phyloP scores from a whole-genome alignment of 2,888 invertebrate species.

The Alloscopus bannaensis region DNA sequence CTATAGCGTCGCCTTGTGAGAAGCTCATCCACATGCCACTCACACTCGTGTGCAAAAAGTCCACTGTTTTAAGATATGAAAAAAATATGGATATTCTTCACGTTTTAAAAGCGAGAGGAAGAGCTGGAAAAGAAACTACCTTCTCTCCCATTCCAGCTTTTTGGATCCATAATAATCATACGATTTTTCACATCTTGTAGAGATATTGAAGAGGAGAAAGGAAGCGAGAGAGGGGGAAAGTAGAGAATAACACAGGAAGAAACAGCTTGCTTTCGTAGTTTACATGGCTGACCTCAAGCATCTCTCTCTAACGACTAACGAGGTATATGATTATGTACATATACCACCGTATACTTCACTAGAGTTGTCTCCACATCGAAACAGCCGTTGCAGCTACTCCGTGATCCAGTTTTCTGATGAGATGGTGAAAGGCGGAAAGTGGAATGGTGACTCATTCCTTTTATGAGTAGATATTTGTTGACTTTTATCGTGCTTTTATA shows the following conservation, averaged over 20 bases:
- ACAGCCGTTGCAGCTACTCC: conserved; percentile 51
- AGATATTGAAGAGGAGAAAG: conserved; percentile 15
- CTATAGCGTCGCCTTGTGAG: no score
- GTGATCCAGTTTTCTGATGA: conserved; percentile 61
- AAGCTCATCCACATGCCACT: neutral
- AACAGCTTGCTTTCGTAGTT: conserved; percentile 7
- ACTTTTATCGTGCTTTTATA: conserved; percentile 53
- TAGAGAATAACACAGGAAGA: neutral
- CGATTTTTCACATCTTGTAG: conserved; percentile 16
- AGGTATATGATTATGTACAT: neutral
- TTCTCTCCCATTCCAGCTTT: conserved; percentile 4
- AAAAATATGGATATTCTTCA: conserved; percentile 20
- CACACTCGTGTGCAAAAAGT: neutral
- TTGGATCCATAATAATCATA: conserved; percentile 16
- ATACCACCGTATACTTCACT: conserved; percentile 19
- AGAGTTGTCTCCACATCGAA: conserved; percentile 25
- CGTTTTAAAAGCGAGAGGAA: conserved; percentile 9
- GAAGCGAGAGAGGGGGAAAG: neutral
- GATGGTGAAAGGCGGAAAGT: conserved; percentile 34
- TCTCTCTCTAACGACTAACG: neutral
- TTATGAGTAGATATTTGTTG: conserved; percentile 49
- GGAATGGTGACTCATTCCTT: conserved; percentile 56
- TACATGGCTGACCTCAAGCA: conserved; percentile 9
- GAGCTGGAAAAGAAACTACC: neutral
- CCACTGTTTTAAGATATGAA: conserved; percentile 13